Base-by-base conservation (phyloP, 35 echinoderm and acorn worm species). In the Patiria miniata region DNA sequence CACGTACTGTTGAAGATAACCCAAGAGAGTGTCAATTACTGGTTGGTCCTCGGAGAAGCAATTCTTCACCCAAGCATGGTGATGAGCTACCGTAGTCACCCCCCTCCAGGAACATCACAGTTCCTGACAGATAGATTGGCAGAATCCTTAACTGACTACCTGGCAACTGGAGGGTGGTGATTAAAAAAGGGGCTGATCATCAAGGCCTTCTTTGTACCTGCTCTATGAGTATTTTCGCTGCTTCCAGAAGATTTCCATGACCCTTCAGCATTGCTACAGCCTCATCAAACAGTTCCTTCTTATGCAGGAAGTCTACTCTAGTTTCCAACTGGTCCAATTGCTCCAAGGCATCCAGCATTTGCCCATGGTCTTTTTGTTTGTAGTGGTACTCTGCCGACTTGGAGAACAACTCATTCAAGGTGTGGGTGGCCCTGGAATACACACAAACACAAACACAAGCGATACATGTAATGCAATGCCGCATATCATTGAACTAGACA, bases 211-310 rank as follows among this genome's bases (percentile, higher is more conserved):
- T 12, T 47, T 47, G 42, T 47, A 53, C 85, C 85, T 39, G 47
- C 52, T 40, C 37, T 79, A 42, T 90, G 5, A 90, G 44, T n/a
- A 90, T 82, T 57, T 78, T 65, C 12, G 88, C 88, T 32, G 88
- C 88, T 17, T 90, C 88, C 32, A 84, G 28, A 18, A 55, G 10
- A 30, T 61, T 76, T 22, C 88, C 81, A 19, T 52, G 60, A 36
- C 33, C 53, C 28, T 85, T 78, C 19, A 90, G 81, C 30, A 90
- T 83, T n/a, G 37, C 47, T 32, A 83, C 88, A 79, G 88, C 88
- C 37, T 83, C 36, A 2, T 77, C 39, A 38, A 54, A 77, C 21
- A 33, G 59, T 1, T 50, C 52, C 21, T 36, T 50, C 14, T 83
- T 68, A 39, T 54, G 77, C 8, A 88, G 61, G 78, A 88, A 88